Conservation (phyloP, 1,140 invertebrate genomes). For the Psix sp. region DNA sequence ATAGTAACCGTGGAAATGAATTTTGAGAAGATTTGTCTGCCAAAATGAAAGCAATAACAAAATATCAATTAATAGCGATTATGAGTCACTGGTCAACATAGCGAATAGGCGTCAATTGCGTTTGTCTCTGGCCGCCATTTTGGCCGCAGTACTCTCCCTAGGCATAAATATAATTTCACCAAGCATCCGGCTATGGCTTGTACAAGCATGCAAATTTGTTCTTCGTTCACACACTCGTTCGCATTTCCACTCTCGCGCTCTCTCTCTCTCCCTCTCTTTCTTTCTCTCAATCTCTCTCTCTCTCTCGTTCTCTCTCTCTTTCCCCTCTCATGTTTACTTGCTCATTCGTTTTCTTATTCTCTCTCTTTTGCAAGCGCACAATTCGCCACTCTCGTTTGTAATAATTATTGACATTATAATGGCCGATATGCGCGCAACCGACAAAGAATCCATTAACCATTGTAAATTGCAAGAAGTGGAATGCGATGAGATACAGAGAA, state of each 20-base stretch:
- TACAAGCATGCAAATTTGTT: constrained; percentile 51
- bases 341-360: constrained; percentile 6
- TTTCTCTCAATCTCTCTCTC: constrained; percentile 8
- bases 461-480: constrained; percentile 56
- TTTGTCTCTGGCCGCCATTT: constrained; percentile 33
- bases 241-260: constrained; percentile 21
- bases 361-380: constrained; percentile 4
- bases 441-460: constrained; percentile 63
- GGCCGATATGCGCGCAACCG: constrained; percentile 57
- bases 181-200: constrained; percentile 47
- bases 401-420: constrained; percentile 55
- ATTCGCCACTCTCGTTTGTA: constrained; percentile 38
- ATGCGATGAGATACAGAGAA: constrained; percentile 49
- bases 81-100: too few relatives aligned
- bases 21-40: too few relatives aligned
- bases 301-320: too few relatives aligned
- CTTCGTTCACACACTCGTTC: constrained; percentile 27
- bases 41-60: too few relatives aligned
- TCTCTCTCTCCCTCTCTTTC: constrained; percentile 7
- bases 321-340: constrained; percentile 14
- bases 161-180: constrained; percentile 53
- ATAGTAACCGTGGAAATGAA: too few relatives aligned
- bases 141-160: constrained; percentile 29
- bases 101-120: too few relatives aligned
- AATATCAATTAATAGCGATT: too few relatives aligned